Conservation (phyloP, 2,113 vertebrate species). For the Mormoops blainvillei region DNA sequence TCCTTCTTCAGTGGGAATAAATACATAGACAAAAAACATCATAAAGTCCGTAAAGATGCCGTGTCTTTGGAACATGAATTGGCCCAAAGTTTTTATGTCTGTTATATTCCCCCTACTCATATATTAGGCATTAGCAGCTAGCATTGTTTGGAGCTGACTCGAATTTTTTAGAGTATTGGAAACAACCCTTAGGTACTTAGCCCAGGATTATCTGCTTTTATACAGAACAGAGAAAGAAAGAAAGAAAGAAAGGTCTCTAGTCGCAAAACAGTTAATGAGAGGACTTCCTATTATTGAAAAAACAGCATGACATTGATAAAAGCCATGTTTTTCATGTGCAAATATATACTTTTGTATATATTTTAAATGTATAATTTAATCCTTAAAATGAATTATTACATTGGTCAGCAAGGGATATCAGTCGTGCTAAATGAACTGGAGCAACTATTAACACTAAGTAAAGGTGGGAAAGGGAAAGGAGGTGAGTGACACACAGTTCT, state of each 20-base stretch:
- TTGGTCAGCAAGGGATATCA: neutral
- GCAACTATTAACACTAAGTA: neutral
- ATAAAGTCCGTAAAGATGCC: neutral
- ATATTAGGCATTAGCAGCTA: neutral
- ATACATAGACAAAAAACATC: neutral
- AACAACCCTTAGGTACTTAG: neutral
- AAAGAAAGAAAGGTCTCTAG: neutral
- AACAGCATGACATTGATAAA: neutral
- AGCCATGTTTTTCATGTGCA: neutral
- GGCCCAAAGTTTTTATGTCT: neutral
- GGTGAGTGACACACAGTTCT: neutral
- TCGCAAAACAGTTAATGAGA: neutral
- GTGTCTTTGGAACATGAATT: neutral
- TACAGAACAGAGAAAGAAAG: neutral
- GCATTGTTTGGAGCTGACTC: neutral
- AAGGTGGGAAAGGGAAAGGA: neutral
- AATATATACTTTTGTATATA: neutral
- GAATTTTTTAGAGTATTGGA: neutral
- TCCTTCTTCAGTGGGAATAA: neutral
- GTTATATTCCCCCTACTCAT: neutral
- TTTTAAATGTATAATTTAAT: too few species aligned
- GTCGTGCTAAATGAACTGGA: neutral
- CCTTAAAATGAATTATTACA: neutral
- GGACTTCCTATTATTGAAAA: neutral
- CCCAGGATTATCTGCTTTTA: neutral